These are phyloP conservation scores for Neolamprologus fasciatus DNA, from an alignment of 2,113 vertebrate genomes.

Conservation along the genomic window DNA sequence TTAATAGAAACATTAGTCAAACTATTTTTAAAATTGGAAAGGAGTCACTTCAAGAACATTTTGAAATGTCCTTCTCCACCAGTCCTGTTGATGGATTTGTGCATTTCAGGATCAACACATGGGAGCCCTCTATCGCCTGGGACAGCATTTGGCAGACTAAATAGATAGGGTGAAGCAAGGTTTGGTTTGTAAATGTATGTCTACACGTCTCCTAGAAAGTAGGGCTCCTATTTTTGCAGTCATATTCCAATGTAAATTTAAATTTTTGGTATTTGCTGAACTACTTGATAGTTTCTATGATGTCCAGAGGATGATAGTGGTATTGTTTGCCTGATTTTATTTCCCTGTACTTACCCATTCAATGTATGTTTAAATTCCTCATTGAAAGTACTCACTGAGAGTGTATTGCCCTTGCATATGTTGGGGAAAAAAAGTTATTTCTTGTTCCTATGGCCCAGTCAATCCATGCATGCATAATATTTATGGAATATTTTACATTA, in stretches of 20 bases:
- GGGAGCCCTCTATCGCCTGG: constrained; percentile 22
- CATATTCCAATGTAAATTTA: constrained; percentile 1
- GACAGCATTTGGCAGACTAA: constrained; percentile 45
- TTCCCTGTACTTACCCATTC: neutral
- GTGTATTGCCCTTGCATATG: neutral
- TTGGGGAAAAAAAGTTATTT: neutral
- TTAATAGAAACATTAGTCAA: constrained; percentile 55
- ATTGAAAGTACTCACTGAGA: neutral
- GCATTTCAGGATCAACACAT: constrained; percentile 34
- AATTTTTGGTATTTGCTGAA: neutral
- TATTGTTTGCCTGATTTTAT: neutral
- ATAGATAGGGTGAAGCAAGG: constrained; percentile 8
- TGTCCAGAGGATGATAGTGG: neutral
- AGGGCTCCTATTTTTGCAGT: neutral
- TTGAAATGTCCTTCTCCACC: constrained; percentile 33
- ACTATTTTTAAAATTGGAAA: constrained; percentile 35
- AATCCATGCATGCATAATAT: neutral
- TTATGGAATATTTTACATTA: neutral
- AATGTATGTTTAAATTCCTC: neutral
- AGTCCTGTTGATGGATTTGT: constrained; percentile 45
- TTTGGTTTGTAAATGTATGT: constrained; percentile 30
- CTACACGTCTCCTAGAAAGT: neutral
- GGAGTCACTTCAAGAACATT: constrained; percentile 51
- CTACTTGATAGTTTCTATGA: constrained; percentile 5
- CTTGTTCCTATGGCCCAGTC: neutral